Evolutionary conservation across 2,888 invertebrate genomes (phyloP), one percentile per base, ranked within the genome.

Genomic region (Eudasyphora cyanicolor): DNA sequence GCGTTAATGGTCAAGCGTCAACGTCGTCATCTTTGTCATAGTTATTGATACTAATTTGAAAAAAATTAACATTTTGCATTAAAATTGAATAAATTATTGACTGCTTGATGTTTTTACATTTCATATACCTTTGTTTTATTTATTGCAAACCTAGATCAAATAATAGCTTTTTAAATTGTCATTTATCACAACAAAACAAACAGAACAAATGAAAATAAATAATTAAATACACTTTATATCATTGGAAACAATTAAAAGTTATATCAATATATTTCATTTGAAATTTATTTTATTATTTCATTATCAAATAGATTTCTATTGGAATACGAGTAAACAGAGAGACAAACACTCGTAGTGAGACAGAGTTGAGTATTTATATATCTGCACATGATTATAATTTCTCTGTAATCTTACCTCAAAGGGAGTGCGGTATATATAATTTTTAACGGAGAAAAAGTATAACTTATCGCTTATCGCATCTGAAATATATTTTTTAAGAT

Each of bases 21-120:
- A n/a, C 45, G 60, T 27, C 29, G 60, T 32, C 17, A 10, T 60
- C n/a, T 29, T 60, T 35, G 57, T 67, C 12, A 42, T 29, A 67
- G 42, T 67, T 42, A 42, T 24, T 67, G 38, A 24, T 12, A 67
- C 21, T 67, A 67, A 67, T 67, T 67, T 35, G 42, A 67, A 38
- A 60, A 54, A 64, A 64, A 64, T 64, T 38, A 64, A 17, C 64
- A 64, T 29, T 64, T 64, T 38, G 24, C 64, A 64, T 64, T 64
- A 60, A 21, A 29, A 3, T 14, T 32, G 60, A 60, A 60, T 60
- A 60, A 60, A 60, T 60, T 60, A 60, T 60, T 24, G 14, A 32
- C n/a, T 60, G 32, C 17, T 57, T 17, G 27, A 60, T 60, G 21
- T 14, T 57, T 24, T 45, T 45, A n/a, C 45, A 4, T 45, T 12